These are phyloP conservation scores for Cosmia pyralina DNA, from an alignment of 2,888 invertebrate genomes.

Conservation along the genomic window DNA sequence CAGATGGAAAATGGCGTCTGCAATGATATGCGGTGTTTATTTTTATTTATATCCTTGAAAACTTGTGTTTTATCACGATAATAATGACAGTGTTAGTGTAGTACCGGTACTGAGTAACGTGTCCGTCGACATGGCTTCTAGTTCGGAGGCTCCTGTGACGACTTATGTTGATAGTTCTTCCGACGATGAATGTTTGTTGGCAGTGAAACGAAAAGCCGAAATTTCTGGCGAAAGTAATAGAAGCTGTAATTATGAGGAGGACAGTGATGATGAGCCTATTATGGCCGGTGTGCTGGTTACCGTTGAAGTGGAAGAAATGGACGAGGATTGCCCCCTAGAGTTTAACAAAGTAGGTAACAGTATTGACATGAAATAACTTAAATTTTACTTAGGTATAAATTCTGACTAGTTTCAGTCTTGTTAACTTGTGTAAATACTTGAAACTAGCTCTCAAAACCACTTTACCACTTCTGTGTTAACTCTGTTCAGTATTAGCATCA, in stretches of 20 bases:
- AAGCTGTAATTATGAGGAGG: conserved; percentile 45
- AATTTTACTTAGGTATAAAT: not conserved
- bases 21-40: conserved; percentile 62
- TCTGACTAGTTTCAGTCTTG: not conserved
- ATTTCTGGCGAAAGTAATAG: conserved; percentile 42
- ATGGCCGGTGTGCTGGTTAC: conserved; percentile 68
- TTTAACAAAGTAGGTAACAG: conserved; percentile 63
- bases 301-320: conserved; percentile 70
- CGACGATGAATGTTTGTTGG: conserved; percentile 68
- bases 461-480: conserved; percentile 1
- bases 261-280: conserved; percentile 66
- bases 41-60: conserved; percentile 63
- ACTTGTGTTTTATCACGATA: conserved; percentile 50
- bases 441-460: not conserved
- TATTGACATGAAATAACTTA: not conserved
- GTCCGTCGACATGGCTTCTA: conserved; percentile 59
- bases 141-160: conserved; percentile 51
- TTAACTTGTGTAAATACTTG: conserved; percentile 18
- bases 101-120: conserved; percentile 36
- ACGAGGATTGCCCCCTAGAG: conserved; percentile 63
- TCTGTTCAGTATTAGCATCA: not conserved
- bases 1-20: conserved; percentile 67
- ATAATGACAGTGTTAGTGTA: conserved; percentile 50
- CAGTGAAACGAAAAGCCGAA: conserved; percentile 66
- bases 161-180: conserved; percentile 66